These are phyloP conservation scores for Neodiprion virginianus DNA, from an alignment of 1,140 invertebrate species.

Conservation along the genomic window DNA sequence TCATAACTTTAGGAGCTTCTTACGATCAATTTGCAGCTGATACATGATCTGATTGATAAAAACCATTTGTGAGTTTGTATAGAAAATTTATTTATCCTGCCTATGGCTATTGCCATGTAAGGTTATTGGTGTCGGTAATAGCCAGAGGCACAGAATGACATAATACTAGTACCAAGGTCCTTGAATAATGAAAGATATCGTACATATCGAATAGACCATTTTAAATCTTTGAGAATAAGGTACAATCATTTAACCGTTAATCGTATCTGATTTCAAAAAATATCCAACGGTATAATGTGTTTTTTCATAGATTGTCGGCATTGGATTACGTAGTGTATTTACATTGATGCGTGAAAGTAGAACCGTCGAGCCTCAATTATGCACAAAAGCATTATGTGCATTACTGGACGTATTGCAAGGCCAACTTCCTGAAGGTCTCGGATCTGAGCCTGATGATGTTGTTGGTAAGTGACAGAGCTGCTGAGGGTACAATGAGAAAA, in stretches of 20 bases:
- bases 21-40: not conserved
- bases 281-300: not conserved
- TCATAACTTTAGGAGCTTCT: not conserved
- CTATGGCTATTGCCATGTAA: not conserved
- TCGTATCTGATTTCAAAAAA: slow-evolving; percentile 9
- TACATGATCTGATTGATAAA: not conserved
- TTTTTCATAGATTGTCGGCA: slow-evolving; percentile 79
- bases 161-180: not conserved
- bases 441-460: slow-evolving; percentile 74
- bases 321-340: slow-evolving; percentile 90
- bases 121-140: not conserved
- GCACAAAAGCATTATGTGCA: slow-evolving; percentile 85
- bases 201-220: too few species aligned
- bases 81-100: not conserved
- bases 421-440: slow-evolving; percentile 84
- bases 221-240: not conserved
- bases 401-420: slow-evolving; percentile 92
- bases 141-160: not conserved
- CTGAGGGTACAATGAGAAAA: not conserved
- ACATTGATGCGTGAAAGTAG: slow-evolving; percentile 89
- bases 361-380: slow-evolving; percentile 80
- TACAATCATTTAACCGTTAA: not conserved
- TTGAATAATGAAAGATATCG: too few species aligned
- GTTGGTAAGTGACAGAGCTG: slow-evolving; percentile 65
- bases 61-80: slow-evolving; percentile 4